Evolutionary conservation across 1,140 invertebrate species (phyloP).

Genomic region (Trachelipus rathkii): DNA sequence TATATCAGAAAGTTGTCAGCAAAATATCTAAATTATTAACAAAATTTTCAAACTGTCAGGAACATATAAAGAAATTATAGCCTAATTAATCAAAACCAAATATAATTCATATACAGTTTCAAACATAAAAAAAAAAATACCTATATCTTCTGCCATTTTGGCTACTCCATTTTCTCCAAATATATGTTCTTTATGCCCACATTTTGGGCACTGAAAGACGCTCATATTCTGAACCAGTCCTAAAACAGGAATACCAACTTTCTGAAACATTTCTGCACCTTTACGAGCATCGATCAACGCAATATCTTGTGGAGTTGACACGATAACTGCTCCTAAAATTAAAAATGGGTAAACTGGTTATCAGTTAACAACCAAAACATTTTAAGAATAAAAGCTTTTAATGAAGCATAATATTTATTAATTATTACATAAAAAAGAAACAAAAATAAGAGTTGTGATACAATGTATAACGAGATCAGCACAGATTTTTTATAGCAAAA

Average conservation of each 20-base stretch:
- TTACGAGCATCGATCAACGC: conserved; percentile 73
- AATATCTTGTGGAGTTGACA: conserved; percentile 79
- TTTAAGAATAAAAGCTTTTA: too few species aligned
- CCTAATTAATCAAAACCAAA: neutral
- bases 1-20: neutral
- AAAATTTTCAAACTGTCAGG: neutral
- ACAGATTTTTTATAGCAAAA: too few species aligned
- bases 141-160: conserved; percentile 43
- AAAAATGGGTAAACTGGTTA: neutral
- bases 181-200: conserved; percentile 47
- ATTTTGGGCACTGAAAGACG: conserved; percentile 51
- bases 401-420: too few species aligned
- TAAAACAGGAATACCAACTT: conserved; percentile 67
- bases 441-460: too few species aligned
- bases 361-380: too few species aligned
- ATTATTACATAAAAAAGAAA: too few species aligned
- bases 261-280: conserved; percentile 69
- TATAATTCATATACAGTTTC: neutral
- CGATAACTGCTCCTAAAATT: conserved; percentile 69
- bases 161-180: conserved; percentile 48
- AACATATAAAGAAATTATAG: neutral
- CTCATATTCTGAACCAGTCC: conserved; percentile 83
- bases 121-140: conserved; percentile 17
- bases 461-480: too few species aligned
- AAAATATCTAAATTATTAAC: neutral